These are phyloP conservation scores for Brevipalpus yothersi DNA, from an alignment of 1,140 invertebrate species.

Conservation along the genomic window DNA sequence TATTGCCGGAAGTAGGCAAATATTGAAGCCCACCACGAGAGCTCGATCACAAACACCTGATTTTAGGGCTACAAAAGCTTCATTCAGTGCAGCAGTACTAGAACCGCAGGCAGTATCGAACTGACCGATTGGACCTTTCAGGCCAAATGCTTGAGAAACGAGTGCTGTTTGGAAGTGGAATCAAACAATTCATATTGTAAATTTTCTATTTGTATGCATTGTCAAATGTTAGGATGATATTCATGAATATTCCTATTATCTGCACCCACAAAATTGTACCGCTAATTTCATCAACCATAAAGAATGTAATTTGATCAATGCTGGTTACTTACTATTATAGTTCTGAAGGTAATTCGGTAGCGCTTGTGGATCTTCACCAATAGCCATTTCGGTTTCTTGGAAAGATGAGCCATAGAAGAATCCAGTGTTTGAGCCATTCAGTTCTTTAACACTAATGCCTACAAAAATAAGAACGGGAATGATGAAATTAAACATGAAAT, in stretches of 20 bases:
- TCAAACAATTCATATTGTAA: too few species aligned
- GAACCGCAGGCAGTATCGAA: constrained; percentile 77
- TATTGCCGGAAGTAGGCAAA: constrained; percentile 23
- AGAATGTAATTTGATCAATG: too few species aligned
- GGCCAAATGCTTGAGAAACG: constrained; percentile 72
- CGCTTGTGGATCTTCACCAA: not conserved
- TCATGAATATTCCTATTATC: too few species aligned
- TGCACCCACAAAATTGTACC: too few species aligned
- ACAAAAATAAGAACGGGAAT: too few species aligned
- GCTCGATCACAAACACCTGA: constrained; percentile 14
- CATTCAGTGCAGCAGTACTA: not conserved
- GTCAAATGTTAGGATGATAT: too few species aligned
- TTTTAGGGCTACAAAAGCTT: constrained; percentile 2
- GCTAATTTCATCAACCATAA: too few species aligned
- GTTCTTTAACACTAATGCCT: constrained; percentile 16
- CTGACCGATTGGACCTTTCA: constrained; percentile 60
- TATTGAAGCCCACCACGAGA: constrained; percentile 25
- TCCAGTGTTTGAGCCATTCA: constrained; percentile 43
- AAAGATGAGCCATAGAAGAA: constrained; percentile 64
- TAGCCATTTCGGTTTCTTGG: constrained; percentile 2
- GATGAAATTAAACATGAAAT: too few species aligned
- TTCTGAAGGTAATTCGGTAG: constrained; percentile 70
- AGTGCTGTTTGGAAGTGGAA: too few species aligned
- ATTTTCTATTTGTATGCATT: too few species aligned
- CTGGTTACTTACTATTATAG: too few species aligned